These are phyloP conservation scores for Neomonachus schauinslandi DNA, from an alignment of 2,113 vertebrate species.

Conservation along the genomic window DNA sequence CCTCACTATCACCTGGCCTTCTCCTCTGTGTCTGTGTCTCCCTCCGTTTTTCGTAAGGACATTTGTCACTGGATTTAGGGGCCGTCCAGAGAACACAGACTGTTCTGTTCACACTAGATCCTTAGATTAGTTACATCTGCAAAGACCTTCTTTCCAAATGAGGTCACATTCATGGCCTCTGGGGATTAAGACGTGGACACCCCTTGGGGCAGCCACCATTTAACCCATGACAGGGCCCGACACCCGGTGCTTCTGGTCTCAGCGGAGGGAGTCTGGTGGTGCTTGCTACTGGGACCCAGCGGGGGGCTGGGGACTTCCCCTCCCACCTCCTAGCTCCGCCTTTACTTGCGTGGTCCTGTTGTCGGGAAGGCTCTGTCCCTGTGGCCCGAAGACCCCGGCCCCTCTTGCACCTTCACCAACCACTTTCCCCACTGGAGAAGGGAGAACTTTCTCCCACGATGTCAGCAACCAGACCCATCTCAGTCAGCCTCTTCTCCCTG, in stretches of 20 bases:
- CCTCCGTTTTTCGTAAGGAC: neutral
- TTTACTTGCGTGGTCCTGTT: fast-evolving
- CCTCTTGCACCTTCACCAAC: fast-evolving
- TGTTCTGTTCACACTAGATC: fast-evolving
- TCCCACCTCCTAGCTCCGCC: fast-evolving
- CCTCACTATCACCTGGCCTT: fast-evolving
- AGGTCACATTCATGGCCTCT: fast-evolving
- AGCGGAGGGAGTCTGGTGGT: too few relatives aligned
- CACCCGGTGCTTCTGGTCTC: fast-evolving
- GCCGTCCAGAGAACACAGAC: too few relatives aligned
- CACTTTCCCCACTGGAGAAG: neutral
- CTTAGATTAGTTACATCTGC: neutral
- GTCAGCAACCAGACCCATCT: fast-evolving
- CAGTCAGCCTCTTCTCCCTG: fast-evolving
- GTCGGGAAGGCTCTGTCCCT: neutral
- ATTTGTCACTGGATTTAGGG: neutral
- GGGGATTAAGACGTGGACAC: fast-evolving
- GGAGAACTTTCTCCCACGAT: neutral
- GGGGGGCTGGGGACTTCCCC: fast-evolving
- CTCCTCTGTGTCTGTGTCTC: neutral
- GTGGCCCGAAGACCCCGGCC: fast-evolving
- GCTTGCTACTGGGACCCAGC: fast-evolving
- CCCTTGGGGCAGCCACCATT: fast-evolving
- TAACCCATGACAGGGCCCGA: fast-evolving
- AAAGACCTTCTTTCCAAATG: neutral